Base-by-base conservation (phyloP, 2,113 vertebrate genomes). In the Nymphicus hollandicus region DNA sequence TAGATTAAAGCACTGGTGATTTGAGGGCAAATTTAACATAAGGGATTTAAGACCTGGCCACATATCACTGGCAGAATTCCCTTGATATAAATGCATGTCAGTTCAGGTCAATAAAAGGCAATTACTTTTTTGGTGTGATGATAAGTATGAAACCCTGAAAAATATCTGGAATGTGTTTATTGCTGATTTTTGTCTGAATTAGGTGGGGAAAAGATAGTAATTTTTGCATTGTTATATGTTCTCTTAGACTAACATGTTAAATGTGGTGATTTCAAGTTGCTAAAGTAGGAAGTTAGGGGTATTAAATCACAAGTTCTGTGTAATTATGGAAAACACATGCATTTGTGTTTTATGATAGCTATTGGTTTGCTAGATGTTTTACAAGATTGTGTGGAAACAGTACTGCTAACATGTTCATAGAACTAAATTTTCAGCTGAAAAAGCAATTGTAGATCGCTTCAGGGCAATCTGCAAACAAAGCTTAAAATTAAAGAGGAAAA, bases 311-410 rank as follows among this genome's bases (percentile, higher is more conserved):
- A 1, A 52, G 84, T 91, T 92, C 50, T 35, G 18, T 87, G 49
- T 93, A 95, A 96, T 96, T 96, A 89, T 86, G 89, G 84, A 88
- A 79, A 89, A 70, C 28, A 63, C 22, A 43, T 2, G 2, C 31
- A 73, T 73, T 88, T 77, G 14, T 83, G 69, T 29, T 66, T 68
- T 86, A 73, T 53, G 85, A 84, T 79, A 96, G 47, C 61, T 76
- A 87, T 72, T 81, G n/a, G 61, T 28, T 74, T 82, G 60, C 37
- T 66, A 93, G 78, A 81, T 91, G 95, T 96, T 96, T 93, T 82
- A 93, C 56, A 94, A 95, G 79, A 79, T 35, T 72, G 49, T 74
- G 16, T 66, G 27, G 31, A 81, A 93, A 81, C 11, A 44, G 19
- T 65, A 25, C 22, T 28, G 25, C 17, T 74, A 65, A 56, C 13